Conservation (phyloP, 2,113 vertebrate species). For the Zosterops lateralis region DNA sequence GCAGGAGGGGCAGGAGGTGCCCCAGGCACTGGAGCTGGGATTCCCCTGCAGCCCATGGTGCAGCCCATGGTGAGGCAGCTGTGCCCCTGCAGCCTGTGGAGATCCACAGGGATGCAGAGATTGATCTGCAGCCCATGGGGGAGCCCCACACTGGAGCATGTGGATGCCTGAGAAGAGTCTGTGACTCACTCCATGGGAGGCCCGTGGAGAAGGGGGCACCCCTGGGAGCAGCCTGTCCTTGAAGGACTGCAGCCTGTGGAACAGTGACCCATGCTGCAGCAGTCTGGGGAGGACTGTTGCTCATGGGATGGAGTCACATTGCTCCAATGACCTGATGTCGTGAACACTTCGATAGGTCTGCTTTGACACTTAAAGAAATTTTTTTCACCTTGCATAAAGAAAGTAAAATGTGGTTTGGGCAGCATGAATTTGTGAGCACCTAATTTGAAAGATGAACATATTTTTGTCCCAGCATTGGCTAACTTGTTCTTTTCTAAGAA, state of each 20-base stretch:
- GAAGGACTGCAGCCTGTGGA: neutral
- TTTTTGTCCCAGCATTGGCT: neutral
- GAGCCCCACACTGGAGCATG: rapidly evolving
- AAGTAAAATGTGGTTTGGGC: neutral
- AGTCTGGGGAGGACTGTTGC: neutral
- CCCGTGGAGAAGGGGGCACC: rapidly evolving
- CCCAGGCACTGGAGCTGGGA: rapidly evolving
- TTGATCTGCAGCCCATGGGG: rapidly evolving
- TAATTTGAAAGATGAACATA: neutral
- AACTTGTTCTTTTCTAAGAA: neutral
- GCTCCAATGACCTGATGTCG: neutral
- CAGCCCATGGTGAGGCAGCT: neutral
- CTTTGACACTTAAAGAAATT: neutral
- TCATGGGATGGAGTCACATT: neutral
- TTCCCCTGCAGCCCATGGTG: neutral
- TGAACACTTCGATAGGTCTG: neutral
- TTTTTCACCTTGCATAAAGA: neutral
- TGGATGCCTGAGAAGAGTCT: neutral
- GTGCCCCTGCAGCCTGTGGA: neutral
- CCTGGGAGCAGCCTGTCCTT: neutral
- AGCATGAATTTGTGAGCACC: neutral
- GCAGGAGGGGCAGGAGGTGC: neutral
- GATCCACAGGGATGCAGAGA: neutral
- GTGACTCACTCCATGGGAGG: neutral
- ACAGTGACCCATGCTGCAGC: rapidly evolving